phyloP scores from a whole-genome alignment of 1,140 invertebrate genomes.

The Leptoteleia sp. region DNA sequence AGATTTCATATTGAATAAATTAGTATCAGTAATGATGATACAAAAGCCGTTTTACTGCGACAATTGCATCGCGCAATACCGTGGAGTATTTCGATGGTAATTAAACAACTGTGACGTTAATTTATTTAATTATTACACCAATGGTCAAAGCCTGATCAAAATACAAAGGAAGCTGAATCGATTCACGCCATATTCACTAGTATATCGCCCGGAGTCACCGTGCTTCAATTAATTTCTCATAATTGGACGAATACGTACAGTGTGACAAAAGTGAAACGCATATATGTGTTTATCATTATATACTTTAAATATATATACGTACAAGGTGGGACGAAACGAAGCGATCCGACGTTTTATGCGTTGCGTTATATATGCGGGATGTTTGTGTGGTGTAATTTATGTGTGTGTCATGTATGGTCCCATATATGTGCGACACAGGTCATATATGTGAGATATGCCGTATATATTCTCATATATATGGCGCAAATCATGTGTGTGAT shows the following conservation, averaged over 20 bases:
- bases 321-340: too few relatives aligned
- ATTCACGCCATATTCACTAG: constrained; percentile 63
- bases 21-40: constrained; percentile 64
- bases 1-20: constrained; percentile 64
- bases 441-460: too few relatives aligned
- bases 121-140: constrained; percentile 70
- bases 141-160: constrained; percentile 69
- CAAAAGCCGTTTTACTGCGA: constrained; percentile 58
- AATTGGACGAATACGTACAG: constrained; percentile 64
- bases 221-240: constrained; percentile 69
- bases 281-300: constrained; percentile 57
- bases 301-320: constrained; percentile 30
- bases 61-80: constrained; percentile 55
- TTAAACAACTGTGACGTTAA: constrained; percentile 66
- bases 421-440: too few relatives aligned
- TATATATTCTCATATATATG: too few relatives aligned
- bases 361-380: too few relatives aligned
- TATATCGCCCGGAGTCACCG: constrained; percentile 64
- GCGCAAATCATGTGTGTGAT: too few relatives aligned
- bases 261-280: constrained; percentile 57
- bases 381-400: too few relatives aligned
- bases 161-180: constrained; percentile 68
- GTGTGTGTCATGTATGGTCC: too few relatives aligned
- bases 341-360: too few relatives aligned
- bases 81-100: constrained; percentile 58